These are phyloP conservation scores for Drosophila mojavensis DNA, from an alignment of 1,140 invertebrate species.

Conservation along the genomic window DNA sequence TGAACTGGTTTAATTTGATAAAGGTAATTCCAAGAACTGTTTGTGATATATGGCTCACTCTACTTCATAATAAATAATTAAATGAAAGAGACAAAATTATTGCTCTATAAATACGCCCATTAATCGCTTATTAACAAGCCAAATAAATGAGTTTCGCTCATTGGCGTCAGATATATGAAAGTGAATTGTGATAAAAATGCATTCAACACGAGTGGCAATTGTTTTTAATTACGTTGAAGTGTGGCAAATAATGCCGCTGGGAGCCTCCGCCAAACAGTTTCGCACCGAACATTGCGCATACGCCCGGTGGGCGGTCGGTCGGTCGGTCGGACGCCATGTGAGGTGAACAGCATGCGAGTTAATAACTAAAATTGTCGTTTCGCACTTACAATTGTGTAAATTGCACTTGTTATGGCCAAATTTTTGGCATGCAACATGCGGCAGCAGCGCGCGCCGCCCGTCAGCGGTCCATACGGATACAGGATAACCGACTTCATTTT, in stretches of 20 bases:
- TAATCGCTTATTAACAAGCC: no score
- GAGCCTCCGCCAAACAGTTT: slow-evolving; percentile 16
- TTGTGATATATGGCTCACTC: no score
- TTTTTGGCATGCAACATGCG: slow-evolving; percentile 87
- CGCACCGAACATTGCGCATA: slow-evolving; percentile 48
- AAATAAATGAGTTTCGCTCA: no score
- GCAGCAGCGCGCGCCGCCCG: slow-evolving; percentile 85
- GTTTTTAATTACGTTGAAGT: slow-evolving; percentile 57
- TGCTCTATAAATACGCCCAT: no score
- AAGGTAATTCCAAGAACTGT: no score
- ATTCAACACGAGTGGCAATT: slow-evolving; percentile 22
- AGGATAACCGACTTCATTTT: slow-evolving; percentile 85
- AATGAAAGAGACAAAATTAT: no score
- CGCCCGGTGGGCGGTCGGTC: slow-evolving; percentile 21
- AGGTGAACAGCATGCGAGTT: slow-evolving; percentile 5
- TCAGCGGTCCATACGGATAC: slow-evolving; percentile 85
- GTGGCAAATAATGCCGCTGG: slow-evolving; percentile 3
- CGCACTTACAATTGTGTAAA: slow-evolving; percentile 88
- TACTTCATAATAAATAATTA: no score
- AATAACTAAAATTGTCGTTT: slow-evolving; percentile 18
- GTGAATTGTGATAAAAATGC: not conserved
- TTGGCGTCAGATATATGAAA: not conserved
- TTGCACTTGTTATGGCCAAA: slow-evolving; percentile 87
- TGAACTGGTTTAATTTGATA: no score
- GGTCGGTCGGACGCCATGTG: not conserved